phyloP scores from a whole-genome alignment of 2,113 vertebrate species.

The Podocnemis expansa region DNA sequence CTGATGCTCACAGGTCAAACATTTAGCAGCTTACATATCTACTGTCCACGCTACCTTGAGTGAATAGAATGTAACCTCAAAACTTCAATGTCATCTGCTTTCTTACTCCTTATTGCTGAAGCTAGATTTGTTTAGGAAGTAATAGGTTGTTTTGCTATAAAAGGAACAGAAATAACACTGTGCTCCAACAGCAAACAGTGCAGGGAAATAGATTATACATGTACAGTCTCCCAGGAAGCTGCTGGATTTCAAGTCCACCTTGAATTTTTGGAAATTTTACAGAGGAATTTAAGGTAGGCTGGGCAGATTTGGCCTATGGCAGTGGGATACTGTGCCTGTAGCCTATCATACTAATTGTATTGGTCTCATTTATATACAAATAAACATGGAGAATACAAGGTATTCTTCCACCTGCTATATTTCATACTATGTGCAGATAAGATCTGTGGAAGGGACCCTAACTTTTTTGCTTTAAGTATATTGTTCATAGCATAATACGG shows the following conservation, averaged over 20 bases:
- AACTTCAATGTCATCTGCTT: neutral
- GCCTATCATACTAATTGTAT: neutral
- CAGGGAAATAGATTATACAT: neutral
- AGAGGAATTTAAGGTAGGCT: neutral
- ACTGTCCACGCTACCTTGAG: too few species aligned
- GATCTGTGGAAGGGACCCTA: neutral
- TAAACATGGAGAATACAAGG: too few species aligned
- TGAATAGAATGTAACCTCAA: too few species aligned
- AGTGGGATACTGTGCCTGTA: neutral
- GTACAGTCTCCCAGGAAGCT: neutral
- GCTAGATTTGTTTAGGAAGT: neutral
- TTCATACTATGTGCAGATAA: neutral
- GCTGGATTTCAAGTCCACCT: neutral
- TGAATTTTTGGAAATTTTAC: neutral
- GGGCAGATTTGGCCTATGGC: neutral
- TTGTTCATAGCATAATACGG: neutral
- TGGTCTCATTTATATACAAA: neutral
- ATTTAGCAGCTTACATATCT: too few species aligned
- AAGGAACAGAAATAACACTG: neutral
- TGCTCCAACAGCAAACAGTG: neutral
- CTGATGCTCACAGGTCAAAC: too few species aligned
- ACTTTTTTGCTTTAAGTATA: neutral
- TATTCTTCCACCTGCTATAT: neutral
- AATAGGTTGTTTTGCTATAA: neutral
- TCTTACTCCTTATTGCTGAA: neutral